A percentile compares a stretch with the other conserved stretches of the same genome.
Conservation (phyloP, 2,888 invertebrate species). For the Ischnus inquisitorius region DNA sequence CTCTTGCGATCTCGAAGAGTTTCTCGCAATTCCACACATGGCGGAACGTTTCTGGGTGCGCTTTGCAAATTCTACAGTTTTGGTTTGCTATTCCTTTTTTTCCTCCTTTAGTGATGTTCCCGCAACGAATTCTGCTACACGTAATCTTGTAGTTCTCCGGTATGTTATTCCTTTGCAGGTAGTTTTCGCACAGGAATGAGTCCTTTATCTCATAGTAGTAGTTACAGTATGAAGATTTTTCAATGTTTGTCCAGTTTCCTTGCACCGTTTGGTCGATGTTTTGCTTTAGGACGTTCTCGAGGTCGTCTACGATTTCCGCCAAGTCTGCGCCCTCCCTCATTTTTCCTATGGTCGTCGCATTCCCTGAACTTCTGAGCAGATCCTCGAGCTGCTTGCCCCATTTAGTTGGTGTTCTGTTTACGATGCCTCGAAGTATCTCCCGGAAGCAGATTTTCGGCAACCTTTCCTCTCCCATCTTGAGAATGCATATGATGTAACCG, state of each 20-base stretch:
- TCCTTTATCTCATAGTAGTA: conserved; percentile 5
- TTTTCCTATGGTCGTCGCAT: too few relatives aligned
- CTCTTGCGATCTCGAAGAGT: background rate
- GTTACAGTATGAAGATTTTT: conserved; percentile 13
- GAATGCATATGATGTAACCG: background rate
- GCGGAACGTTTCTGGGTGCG: background rate
- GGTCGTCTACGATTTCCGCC: background rate
- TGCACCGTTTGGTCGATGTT: conserved; percentile 5
- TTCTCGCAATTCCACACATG: conserved; percentile 1
- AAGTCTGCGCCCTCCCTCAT: conserved; percentile 6
- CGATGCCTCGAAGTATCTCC: background rate
- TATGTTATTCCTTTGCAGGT: background rate
- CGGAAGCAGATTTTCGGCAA: background rate
- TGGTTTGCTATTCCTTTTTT: conserved; percentile 16
- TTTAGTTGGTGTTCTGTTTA: background rate
- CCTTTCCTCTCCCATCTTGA: background rate
- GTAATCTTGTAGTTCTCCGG: background rate
- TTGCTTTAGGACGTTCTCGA: background rate
- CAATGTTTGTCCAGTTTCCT: conserved; percentile 7
- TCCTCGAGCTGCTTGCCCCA: background rate
- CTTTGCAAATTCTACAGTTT: conserved; percentile 12
- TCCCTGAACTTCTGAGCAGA: too few relatives aligned
- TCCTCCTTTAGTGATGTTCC: too few relatives aligned
- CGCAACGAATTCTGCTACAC: conserved; percentile 11
- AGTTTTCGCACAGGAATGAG: background rate